Conservation (phyloP, 2,113 vertebrate genomes). For the Lophotis ruficrista region DNA sequence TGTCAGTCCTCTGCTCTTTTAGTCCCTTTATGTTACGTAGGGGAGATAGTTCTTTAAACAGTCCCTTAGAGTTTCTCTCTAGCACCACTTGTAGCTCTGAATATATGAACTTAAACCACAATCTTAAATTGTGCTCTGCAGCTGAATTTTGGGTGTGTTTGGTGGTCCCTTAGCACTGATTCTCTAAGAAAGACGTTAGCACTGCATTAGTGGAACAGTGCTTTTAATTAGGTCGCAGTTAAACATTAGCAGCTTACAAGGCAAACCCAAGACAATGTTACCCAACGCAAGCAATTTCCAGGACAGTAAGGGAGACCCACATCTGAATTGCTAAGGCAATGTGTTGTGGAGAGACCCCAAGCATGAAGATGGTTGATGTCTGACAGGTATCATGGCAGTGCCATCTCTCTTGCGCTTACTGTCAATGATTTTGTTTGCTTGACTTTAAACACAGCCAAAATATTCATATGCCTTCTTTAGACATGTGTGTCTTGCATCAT, state of each 20-base stretch:
- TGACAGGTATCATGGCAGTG: not conserved
- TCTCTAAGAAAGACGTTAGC: not conserved
- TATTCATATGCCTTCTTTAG: not conserved
- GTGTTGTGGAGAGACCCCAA: not conserved
- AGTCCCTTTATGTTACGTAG: not conserved
- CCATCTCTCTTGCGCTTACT: not conserved
- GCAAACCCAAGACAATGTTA: not conserved
- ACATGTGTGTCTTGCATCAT: accelerated
- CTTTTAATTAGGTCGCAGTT: not conserved
- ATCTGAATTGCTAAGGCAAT: not conserved
- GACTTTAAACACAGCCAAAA: not conserved
- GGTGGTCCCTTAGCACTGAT: not conserved
- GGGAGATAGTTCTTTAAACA: not conserved
- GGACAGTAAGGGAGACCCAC: not conserved
- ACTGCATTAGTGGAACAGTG: not conserved
- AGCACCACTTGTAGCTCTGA: not conserved
- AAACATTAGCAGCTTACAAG: not conserved
- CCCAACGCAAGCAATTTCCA: not conserved
- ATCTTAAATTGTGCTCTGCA: not conserved
- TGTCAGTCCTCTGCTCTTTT: not conserved
- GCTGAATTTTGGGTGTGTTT: not conserved
- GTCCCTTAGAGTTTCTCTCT: not conserved
- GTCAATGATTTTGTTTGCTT: not conserved
- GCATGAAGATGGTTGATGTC: not conserved
- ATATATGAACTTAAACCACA: not conserved